Base-by-base conservation (phyloP, 2,113 vertebrate species). In the Tachysurus fulvidraco region DNA sequence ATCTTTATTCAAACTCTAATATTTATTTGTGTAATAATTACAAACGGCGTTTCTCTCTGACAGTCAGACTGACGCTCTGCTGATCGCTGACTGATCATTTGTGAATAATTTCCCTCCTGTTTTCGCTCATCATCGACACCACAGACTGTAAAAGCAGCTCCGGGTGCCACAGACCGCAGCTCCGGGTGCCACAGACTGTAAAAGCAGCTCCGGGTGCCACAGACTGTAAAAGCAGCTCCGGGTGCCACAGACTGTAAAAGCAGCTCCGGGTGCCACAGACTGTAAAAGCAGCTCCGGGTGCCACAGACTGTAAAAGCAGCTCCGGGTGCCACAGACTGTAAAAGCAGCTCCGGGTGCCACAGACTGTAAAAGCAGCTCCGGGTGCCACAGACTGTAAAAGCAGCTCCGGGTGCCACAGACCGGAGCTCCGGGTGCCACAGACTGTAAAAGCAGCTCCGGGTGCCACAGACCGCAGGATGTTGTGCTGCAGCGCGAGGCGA, bases 1-100 rank as follows among this genome's bases (percentile, higher is more conserved):
- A 55, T 46, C 71, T 89, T 83, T 81, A 89, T 86, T 80, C 86
- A 88, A 85, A 88, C 67, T 12, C 44, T 79, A 55, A 12, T 52
- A 79, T 85, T 79, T 85, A 83, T 90, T 83, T 65, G 28, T 83
- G 82, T 80, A 87, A 41, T 90, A 69, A 87, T 83, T 64, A 90
- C 79, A 90, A 81, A 90, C 54, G 65, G 36, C 28, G n/a, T 11
- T 19, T 41, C 19, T 28, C 14, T 13, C 81, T 65, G 64, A 71
- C 21, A 50, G 14, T 44, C 8, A 17, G 57, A 69, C 50, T 17
- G 23, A 36, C 59, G 5, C 0, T 62, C 21, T 60, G 30, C 21
- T 28, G 2, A 14, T 50, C 46, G 46, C 5, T 50, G 46, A 50
- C 2, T 50, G 8, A 50, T 7, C 0, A 50, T 83, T 30, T 10